These are phyloP conservation scores for Tachypleus tridentatus DNA, from an alignment of 1,140 invertebrate genomes.

Conservation along the genomic window DNA sequence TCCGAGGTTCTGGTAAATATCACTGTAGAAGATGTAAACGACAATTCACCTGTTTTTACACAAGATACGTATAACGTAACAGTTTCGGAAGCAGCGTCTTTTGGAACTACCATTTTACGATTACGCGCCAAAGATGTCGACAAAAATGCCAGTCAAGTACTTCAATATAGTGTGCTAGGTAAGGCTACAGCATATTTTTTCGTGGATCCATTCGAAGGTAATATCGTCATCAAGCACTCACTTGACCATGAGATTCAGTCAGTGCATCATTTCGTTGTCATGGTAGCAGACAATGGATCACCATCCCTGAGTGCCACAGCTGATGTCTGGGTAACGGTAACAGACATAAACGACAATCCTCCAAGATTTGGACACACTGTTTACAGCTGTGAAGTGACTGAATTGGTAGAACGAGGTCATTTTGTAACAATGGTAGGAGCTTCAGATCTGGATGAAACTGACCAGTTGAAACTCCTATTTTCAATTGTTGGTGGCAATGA, in stretches of 20 bases:
- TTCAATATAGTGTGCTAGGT: conserved; percentile 22
- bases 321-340: conserved; percentile 22
- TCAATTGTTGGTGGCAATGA: conserved; percentile 73
- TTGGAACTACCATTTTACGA: conserved; percentile 60
- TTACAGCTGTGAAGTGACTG: conserved; percentile 34
- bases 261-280: conserved; percentile 54
- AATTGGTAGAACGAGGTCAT: conserved; percentile 67
- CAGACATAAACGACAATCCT: conserved; percentile 36
- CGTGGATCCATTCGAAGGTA: conserved; percentile 30
- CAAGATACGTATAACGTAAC: conserved; percentile 67
- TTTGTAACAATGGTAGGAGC: conserved; percentile 77
- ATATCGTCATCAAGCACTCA: conserved; percentile 25
- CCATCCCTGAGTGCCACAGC: conserved; percentile 21
- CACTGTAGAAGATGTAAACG: conserved; percentile 73
- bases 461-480: conserved; percentile 60
- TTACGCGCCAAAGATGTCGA: conserved; percentile 68
- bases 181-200: conserved; percentile 26
- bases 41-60: conserved; percentile 70
- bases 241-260: conserved; percentile 32
- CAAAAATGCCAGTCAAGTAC: conserved; percentile 37
- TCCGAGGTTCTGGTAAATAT: conserved; percentile 72
- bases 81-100: conserved; percentile 65
- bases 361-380: conserved; percentile 61
- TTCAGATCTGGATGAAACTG: conserved; percentile 68
- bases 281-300: conserved; percentile 21